Base-by-base conservation (phyloP, 1,140 invertebrate genomes). In the Araneus ventricosus region DNA sequence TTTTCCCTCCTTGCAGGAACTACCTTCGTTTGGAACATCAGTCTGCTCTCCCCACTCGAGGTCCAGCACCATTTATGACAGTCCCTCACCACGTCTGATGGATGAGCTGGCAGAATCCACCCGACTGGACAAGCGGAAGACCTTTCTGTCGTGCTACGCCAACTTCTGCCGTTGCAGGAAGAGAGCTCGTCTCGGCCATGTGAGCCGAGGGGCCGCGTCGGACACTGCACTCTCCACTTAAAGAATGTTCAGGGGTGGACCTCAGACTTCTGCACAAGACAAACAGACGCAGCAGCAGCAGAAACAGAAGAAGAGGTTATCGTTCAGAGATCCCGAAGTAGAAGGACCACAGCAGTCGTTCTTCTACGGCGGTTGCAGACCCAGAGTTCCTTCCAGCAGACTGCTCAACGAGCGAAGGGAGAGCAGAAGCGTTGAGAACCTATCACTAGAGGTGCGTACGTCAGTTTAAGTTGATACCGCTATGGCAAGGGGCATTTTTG, bases 261-360 rank as follows among this genome's bases (percentile, higher is more conserved):
- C 82, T 63, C 61, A 39, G 10, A 24, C 37, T 27, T 57, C 91
- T 87, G 63, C 67, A 45, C 90, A 92, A 41, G 80, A 92, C 37
- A 92, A 85, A 34, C 88, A 90, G 39, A 70, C 30, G 88, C 88
- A 90, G 39, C 45, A 34, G 88, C 87, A 89, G 63, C 90, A 92
- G 84, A 93, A 88, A 61, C 91, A 93, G 41, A 93, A 93, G 86
- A 93, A 93, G 67, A 61, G 92, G 52, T 59, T 93, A 24, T 93
- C 92, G 0, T 93, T 93, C 87, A 88, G 34, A 39, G 92, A 93
- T 20, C 92, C 92, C 20, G 92, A 93, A 30, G 37, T 93, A 34
- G 92, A 89, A 67, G 86, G 86, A 24, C 86, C 86, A 3, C 63
- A 70, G 41, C 30, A 45, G n/a, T 45, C 70, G 4, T 61, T 45